Percentiles rank a stretch among this genome's conserved stretches.
Evolutionary conservation across 1,140 invertebrate species (phyloP).

Genomic region (Metaphire vulgaris): DNA sequence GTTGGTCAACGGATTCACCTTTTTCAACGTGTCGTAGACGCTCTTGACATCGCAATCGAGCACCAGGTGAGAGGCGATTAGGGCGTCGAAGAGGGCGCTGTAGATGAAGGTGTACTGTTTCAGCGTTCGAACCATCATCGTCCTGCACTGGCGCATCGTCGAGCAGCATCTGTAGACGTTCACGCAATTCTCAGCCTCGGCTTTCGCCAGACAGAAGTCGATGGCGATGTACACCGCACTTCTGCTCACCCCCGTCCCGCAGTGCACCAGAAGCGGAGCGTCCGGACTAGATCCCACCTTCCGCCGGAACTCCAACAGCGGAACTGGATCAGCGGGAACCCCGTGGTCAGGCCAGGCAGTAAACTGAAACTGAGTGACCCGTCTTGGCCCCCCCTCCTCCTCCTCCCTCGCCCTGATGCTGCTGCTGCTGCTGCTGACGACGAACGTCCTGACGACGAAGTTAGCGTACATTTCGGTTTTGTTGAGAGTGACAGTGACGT

Average conservation of each 20-base stretch:
- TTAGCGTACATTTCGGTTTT: conserved; percentile 38
- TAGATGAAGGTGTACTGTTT: conserved; percentile 50
- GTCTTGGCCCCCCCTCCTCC: background rate
- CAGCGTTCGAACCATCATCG: conserved; percentile 45
- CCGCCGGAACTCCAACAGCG: conserved; percentile 90
- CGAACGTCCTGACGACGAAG: conserved; percentile 39
- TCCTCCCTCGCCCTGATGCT: no score
- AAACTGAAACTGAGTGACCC: conserved; percentile 68
- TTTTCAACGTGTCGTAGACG: conserved; percentile 38
- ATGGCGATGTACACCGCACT: conserved; percentile 48
- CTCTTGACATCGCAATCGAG: conserved; percentile 31
- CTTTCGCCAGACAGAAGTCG: conserved; percentile 43
- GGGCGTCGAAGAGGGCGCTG: conserved; percentile 45
- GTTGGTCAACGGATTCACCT: conserved; percentile 38
- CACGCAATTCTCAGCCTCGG: conserved; percentile 41
- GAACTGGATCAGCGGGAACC: conserved; percentile 92
- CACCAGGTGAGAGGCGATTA: conserved; percentile 31
- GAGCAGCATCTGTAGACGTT: conserved; percentile 43
- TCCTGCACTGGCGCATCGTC: conserved; percentile 37
- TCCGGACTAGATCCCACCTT: conserved; percentile 62
- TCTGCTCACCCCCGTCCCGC: conserved; percentile 58
- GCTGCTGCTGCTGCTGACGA: conserved; percentile 19
- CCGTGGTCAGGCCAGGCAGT: conserved; percentile 99
- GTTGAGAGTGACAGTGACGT: conserved; percentile 38
- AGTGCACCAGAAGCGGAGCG: conserved; percentile 86